These are phyloP conservation scores for Cyclophora punctaria DNA, from an alignment of 2,888 invertebrate genomes.

Conservation along the genomic window DNA sequence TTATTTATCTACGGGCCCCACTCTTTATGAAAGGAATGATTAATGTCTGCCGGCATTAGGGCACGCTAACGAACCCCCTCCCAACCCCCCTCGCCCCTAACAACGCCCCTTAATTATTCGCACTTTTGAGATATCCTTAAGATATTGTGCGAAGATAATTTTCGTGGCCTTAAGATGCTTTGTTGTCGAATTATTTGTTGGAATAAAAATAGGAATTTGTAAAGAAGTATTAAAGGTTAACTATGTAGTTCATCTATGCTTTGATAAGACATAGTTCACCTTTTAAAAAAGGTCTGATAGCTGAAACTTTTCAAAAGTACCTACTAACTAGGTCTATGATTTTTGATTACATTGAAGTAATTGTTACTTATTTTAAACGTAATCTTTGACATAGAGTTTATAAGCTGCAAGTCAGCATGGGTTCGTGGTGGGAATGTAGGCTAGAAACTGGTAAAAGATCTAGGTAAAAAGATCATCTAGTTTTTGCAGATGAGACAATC, in stretches of 20 bases:
- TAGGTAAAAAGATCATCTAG: too few species aligned
- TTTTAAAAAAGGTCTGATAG: too few species aligned
- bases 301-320: too few species aligned
- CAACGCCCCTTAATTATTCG: conserved; percentile 52
- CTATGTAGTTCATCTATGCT: neutral
- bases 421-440: too few species aligned
- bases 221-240: neutral
- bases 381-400: too few species aligned
- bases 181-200: neutral
- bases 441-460: too few species aligned
- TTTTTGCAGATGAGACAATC: too few species aligned
- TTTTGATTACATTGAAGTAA: too few species aligned
- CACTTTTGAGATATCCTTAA: conserved; percentile 51
- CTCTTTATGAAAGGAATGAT: conserved; percentile 76
- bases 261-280: too few species aligned
- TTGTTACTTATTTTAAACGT: too few species aligned
- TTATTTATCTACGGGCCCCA: conserved; percentile 73
- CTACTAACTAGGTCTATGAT: too few species aligned
- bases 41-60: conserved; percentile 74
- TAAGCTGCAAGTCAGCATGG: too few species aligned
- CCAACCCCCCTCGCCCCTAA: conserved; percentile 17
- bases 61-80: conserved; percentile 58
- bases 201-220: neutral
- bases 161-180: neutral
- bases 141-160: conserved; percentile 14